These are phyloP conservation scores for Aporophyla nigra DNA, from an alignment of 2,888 invertebrate genomes.

Conservation along the genomic window DNA sequence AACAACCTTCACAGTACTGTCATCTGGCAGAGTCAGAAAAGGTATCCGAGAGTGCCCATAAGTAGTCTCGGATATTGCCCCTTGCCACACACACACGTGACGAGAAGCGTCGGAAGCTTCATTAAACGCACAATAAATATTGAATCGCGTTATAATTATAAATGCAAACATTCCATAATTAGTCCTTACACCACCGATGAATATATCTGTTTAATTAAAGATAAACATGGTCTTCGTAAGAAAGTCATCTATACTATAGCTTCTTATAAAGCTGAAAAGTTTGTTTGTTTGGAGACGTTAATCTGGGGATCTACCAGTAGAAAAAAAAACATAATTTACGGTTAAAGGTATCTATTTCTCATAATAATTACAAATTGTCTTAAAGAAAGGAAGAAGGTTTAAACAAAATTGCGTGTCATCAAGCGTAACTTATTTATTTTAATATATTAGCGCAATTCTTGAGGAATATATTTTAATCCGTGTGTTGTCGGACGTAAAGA, in stretches of 20 bases:
- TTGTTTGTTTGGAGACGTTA: no score
- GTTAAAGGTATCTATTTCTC: no score
- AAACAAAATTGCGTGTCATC: no score
- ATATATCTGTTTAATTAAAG: conserved; percentile 28
- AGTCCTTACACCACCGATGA: conserved; percentile 2
- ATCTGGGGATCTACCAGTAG: no score
- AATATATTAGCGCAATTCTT: no score
- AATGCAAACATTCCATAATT: conserved; percentile 23
- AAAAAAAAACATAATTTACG: no score
- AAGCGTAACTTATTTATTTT: no score
- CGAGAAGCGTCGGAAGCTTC: not conserved
- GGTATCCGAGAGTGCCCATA: not conserved
- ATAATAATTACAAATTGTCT: no score
- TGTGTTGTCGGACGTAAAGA: no score
- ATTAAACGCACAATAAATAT: conserved; percentile 11
- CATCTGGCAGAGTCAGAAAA: not conserved
- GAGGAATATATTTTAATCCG: no score
- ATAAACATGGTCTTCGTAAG: conserved; percentile 3
- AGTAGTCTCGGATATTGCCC: not conserved
- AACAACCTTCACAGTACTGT: not conserved
- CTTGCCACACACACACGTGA: not conserved
- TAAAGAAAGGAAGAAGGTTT: no score
- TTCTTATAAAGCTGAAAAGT: no score
- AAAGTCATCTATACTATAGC: not conserved
- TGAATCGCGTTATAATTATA: not conserved